Percentiles rank a stretch among this genome's conserved stretches.
These are phyloP conservation scores for Plecotus auritus DNA, from an alignment of 2,113 vertebrate species.

Conservation along the genomic window DNA sequence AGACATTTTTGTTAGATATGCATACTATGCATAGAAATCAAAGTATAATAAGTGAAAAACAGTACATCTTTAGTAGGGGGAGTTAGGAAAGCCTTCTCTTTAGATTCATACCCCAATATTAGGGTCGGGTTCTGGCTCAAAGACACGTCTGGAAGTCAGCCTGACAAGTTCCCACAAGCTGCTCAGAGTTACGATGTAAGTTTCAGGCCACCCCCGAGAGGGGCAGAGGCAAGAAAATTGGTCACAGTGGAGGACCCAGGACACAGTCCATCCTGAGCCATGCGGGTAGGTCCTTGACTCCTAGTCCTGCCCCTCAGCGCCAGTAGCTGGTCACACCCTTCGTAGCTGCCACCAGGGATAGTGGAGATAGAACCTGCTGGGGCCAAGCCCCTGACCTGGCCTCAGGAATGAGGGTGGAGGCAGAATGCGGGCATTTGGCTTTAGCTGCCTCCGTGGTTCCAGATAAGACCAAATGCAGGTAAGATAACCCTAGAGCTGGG, in stretches of 20 bases:
- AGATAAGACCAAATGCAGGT: not conserved
- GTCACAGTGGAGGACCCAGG: not conserved
- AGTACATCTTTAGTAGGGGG: not conserved
- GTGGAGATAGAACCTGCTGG: not conserved
- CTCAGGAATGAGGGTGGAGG: not conserved
- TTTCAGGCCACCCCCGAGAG: not conserved
- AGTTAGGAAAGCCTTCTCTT: not conserved
- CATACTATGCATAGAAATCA: not conserved
- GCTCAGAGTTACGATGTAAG: not conserved
- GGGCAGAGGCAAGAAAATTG: not conserved
- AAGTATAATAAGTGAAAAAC: not conserved
- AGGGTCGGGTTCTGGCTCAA: not conserved
- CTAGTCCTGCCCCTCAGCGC: not conserved
- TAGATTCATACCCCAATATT: not conserved
- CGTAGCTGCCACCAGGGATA: not conserved
- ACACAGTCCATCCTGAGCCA: not conserved
- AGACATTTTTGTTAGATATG: not conserved
- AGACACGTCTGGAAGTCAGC: not conserved
- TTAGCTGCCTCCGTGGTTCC: not conserved
- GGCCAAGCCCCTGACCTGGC: not conserved
- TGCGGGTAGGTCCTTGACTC: accelerated
- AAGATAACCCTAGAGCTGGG: not conserved
- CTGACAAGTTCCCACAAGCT: not conserved
- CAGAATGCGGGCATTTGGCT: not conserved
- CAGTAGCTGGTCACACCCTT: not conserved